A percentile compares a stretch with the other conserved stretches of the same genome.
Evolutionary conservation across 2,113 vertebrate genomes (phyloP).

Genomic region (Condylura cristata): DNA sequence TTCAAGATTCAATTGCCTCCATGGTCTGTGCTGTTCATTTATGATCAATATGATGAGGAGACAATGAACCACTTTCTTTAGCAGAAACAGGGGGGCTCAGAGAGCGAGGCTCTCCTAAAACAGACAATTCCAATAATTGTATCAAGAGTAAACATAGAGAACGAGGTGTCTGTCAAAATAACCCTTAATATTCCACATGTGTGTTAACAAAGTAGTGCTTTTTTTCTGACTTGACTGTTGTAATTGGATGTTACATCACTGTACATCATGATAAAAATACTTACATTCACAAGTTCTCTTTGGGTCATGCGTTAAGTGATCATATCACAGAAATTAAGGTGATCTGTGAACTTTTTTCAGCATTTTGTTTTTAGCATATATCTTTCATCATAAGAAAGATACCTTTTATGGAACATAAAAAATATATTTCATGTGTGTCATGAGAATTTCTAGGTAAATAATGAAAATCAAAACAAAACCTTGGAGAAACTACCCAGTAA

Average conservation of each 20-base stretch:
- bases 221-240: background rate
- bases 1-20: background rate
- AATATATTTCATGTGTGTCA: conserved; percentile 24
- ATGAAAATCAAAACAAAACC: conserved; percentile 57
- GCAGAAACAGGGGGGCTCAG: background rate
- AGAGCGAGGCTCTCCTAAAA: background rate
- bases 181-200: background rate
- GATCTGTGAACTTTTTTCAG: background rate
- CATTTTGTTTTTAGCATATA: background rate
- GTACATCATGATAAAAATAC: conserved; percentile 28
- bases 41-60: background rate
- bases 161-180: background rate
- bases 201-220: background rate
- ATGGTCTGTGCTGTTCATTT: background rate
- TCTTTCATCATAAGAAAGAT: background rate
- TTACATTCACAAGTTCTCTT: background rate
- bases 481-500: conserved; percentile 55
- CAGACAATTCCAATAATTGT: background rate
- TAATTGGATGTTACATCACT: background rate
- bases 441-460: conserved; percentile 42
- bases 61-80: background rate
- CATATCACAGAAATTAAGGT: background rate
- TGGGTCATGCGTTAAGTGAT: background rate
- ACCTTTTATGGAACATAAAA: conserved; percentile 36
- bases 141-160: background rate